A percentile compares a stretch with the other conserved stretches of the same genome.
Conservation (phyloP, 2,113 vertebrate species). For the Dinomys branickii region DNA sequence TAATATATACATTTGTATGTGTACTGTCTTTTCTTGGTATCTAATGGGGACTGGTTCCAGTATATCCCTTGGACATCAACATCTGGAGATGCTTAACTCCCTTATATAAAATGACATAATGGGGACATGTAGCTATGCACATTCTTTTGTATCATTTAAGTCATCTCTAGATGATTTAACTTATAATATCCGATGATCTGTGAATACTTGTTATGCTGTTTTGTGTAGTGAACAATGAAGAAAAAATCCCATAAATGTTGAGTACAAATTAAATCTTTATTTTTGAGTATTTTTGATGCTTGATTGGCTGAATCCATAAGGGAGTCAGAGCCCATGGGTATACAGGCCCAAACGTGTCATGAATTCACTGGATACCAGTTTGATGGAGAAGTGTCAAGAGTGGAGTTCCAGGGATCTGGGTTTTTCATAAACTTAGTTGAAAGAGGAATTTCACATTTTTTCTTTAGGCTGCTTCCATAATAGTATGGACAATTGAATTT, state of each 20-base stretch:
- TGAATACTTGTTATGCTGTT: background rate
- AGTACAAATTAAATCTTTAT: background rate
- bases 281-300: background rate
- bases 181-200: background rate
- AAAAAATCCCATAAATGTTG: background rate
- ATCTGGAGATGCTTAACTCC: background rate
- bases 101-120: background rate
- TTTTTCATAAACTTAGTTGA: background rate
- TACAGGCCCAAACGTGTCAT: background rate
- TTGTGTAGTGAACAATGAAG: background rate
- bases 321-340: background rate
- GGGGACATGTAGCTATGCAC: background rate
- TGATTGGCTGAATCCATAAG: background rate
- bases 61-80: background rate
- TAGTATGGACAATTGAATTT: background rate
- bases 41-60: background rate
- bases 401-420: background rate
- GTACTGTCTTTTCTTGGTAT: background rate
- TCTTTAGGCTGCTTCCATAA: background rate
- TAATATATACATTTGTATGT: background rate
- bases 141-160: background rate
- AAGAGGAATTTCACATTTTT: background rate
- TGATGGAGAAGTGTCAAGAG: background rate
- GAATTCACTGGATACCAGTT: background rate
- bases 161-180: background rate